Evolutionary conservation across 2,113 vertebrate genomes (phyloP).

Genomic region (Cisticola juncidis): DNA sequence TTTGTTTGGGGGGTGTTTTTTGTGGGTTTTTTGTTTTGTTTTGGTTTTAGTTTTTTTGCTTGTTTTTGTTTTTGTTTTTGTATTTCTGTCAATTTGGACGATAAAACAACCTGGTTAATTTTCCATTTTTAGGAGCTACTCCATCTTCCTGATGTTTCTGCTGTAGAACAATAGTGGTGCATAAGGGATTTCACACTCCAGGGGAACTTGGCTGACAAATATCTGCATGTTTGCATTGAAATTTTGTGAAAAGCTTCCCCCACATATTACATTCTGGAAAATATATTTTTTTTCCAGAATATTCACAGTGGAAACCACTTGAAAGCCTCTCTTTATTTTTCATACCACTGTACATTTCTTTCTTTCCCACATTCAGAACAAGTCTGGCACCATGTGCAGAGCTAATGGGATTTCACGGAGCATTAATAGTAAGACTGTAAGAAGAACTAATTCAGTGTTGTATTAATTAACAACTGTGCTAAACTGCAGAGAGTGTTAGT

Average conservation of each 20-base stretch:
- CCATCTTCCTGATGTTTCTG: not conserved
- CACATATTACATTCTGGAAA: constrained; percentile 26
- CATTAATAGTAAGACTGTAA: constrained; percentile 35
- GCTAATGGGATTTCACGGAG: constrained; percentile 55
- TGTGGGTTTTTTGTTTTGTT: not conserved
- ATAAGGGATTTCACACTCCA: not conserved
- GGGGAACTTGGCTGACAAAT: not conserved
- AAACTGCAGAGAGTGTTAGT: constrained; percentile 25
- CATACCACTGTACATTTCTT: constrained; percentile 39
- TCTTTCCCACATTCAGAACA: constrained; percentile 55
- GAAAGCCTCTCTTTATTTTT: constrained; percentile 46
- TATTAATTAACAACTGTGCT: constrained; percentile 61
- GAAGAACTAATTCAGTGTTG: constrained; percentile 56
- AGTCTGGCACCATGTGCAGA: constrained; percentile 53
- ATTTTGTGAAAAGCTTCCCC: constrained; percentile 28
- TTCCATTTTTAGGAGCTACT: not conserved
- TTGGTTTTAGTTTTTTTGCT: not conserved
- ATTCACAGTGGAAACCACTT: constrained; percentile 54
- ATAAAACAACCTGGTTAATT: constrained; percentile 7
- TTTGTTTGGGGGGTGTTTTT: not conserved
- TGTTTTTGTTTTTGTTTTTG: not conserved
- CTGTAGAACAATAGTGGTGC: not conserved
- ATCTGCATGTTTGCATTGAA: constrained; percentile 29
- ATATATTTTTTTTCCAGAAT: not conserved
- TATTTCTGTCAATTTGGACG: not conserved